Base-by-base conservation (phyloP, 2,113 vertebrate genomes). In the Phrynosoma blainvillii region DNA sequence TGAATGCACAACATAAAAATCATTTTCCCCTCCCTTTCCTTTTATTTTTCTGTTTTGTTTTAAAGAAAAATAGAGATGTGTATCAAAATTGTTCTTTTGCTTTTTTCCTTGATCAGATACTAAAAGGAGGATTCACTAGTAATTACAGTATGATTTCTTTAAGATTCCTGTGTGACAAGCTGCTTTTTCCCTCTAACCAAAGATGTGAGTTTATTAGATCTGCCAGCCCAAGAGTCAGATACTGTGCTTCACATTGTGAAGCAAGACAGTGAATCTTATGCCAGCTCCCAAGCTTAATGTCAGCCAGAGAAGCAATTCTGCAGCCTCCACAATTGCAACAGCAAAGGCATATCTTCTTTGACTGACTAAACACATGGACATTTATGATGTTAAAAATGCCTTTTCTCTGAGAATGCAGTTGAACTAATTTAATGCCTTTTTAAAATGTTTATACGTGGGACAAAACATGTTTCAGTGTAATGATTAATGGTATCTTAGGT, bases 301-400 rank as follows among this genome's bases (percentile, higher is more conserved):
- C 66, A 80, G 21, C 40, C 76, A 79, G 42, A 79, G 27, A 56
- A 54, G 21, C 30, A 70, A 32, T 86, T 54, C n/a, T 81, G 32
- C 23, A 56, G 25, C 18, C 1, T 81, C 9, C 18, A 13, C 52
- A 81, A 36, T 73, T 81, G 73, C 70, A 81, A 54, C 13, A 59
- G 30, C 4, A 71, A 79, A 79, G 23, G 30, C 30, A n/a, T 73
- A 25, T 40, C 52, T 80, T 62, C n/a, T 56, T 36, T 74, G 78
- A 32, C 68, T 86, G 79, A 56, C 47, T 79, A 86, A 86, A 80
- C 27, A 85, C 71, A n/a, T 80, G 40, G 77, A 73, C n/a, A 30
- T 71, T 80, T 20, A 80, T 80, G 42, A 54, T 52, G 36, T 59
- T 70, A 11, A 56, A 73, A 47, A 47, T 6, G 16, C 27, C 2